Evolutionary conservation across 2,797 vertebrate species (phyloP).

Genomic region (Heteromormyrus szaboi): DNA sequence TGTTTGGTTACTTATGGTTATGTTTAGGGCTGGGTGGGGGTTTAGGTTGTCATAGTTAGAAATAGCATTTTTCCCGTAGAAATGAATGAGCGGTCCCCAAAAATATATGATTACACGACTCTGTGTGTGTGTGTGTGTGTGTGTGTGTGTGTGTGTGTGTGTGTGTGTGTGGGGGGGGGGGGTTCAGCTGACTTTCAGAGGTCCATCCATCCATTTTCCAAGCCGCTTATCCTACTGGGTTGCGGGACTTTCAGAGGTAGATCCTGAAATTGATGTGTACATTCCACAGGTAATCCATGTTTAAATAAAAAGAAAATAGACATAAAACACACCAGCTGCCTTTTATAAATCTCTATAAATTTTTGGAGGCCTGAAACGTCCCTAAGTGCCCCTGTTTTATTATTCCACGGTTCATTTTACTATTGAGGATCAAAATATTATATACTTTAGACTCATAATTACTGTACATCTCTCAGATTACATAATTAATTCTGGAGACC

Average conservation of each 20-base stretch:
- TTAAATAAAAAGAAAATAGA: background rate
- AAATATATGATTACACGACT: too few species aligned
- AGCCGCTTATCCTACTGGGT: too few species aligned
- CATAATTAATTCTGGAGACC: background rate
- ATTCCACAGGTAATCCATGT: background rate
- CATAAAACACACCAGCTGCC: background rate
- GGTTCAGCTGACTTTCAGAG: background rate
- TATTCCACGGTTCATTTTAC: background rate
- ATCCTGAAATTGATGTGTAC: background rate
- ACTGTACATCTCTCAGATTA: background rate
- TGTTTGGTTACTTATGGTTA: too few species aligned
- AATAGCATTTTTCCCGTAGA: too few species aligned
- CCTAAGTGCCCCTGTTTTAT: background rate
- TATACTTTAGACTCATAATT: background rate
- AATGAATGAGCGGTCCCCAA: too few species aligned
- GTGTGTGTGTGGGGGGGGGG: background rate
- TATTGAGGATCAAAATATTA: background rate
- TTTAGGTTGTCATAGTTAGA: too few species aligned
- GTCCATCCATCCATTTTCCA: too few species aligned
- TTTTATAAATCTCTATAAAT: background rate
- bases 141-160: background rate
- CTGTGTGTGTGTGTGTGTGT: too few species aligned
- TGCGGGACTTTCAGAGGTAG: background rate
- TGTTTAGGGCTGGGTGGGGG: too few species aligned
- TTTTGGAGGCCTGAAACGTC: background rate